Conservation (phyloP, 2,888 invertebrate genomes). For the Halocaridina rubra region DNA sequence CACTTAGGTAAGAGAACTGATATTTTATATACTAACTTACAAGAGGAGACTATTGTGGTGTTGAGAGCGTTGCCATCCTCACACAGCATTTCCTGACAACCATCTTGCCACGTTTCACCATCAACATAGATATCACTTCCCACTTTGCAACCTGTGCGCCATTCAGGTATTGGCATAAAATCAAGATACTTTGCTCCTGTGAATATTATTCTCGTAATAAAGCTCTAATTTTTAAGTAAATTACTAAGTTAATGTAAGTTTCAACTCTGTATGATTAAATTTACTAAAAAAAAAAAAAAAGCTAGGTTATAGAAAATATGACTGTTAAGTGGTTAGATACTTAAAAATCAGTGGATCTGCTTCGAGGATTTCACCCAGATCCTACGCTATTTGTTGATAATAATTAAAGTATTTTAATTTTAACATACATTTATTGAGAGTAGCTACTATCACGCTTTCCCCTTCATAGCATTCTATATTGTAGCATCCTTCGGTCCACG, state of each 20-base stretch:
- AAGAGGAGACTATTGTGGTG: background rate
- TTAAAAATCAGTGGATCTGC: too few relatives aligned
- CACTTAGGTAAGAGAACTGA: too few relatives aligned
- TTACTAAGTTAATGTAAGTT: background rate
- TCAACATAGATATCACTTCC: background rate
- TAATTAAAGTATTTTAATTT: too few relatives aligned
- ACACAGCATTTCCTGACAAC: background rate
- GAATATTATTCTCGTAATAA: too few relatives aligned
- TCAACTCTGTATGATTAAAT: background rate
- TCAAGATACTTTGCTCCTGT: too few relatives aligned
- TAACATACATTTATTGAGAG: background rate
- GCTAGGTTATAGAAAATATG: background rate
- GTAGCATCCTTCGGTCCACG: background rate
- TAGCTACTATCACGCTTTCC: background rate
- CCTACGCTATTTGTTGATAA: too few relatives aligned
- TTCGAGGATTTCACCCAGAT: too few relatives aligned
- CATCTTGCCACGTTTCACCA: background rate
- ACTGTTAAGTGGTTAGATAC: too few relatives aligned
- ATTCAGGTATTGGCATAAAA: too few relatives aligned
- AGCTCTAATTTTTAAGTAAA: too few relatives aligned
- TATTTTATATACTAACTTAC: too few relatives aligned
- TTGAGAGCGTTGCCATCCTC: background rate
- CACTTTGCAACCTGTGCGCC: background rate
- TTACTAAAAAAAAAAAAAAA: background rate
- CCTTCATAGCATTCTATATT: background rate